Evolutionary conservation across 2,888 invertebrate species (phyloP).

Genomic region (Thyatira batis): DNA sequence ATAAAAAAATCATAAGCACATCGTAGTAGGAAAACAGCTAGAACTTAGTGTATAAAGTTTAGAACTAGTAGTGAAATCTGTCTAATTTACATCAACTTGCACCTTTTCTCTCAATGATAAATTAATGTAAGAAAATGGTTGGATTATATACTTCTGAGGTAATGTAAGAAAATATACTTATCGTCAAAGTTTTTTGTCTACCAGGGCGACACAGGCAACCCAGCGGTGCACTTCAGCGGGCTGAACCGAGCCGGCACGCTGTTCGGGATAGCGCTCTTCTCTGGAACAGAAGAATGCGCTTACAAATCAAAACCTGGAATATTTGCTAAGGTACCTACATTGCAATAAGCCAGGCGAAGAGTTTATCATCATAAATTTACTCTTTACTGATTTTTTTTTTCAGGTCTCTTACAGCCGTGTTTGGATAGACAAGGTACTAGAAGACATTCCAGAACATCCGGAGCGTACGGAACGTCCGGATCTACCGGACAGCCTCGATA

Average conservation of each 20-base stretch:
- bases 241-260: constrained; percentile 65
- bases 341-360: too few species aligned
- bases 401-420: constrained; percentile 66
- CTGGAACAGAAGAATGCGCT: constrained; percentile 74
- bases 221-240: constrained; percentile 73
- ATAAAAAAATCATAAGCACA: too few species aligned
- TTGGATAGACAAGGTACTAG: constrained; percentile 65
- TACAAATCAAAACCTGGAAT: constrained; percentile 73
- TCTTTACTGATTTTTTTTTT: constrained; percentile 14
- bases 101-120: too few species aligned
- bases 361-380: too few species aligned
- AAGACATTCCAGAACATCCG: constrained; percentile 20
- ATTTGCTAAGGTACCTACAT: constrained; percentile 63
- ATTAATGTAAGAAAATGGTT: too few species aligned
- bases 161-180: neutral
- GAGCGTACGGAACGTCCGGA: constrained; percentile 29
- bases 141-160: too few species aligned
- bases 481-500: constrained; percentile 59
- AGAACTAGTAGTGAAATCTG: too few species aligned
- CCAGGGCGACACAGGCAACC: constrained; percentile 75
- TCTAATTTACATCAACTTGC: too few species aligned
- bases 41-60: too few species aligned
- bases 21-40: too few species aligned
- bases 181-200: constrained; percentile 13
- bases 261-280: constrained; percentile 70